Evolutionary conservation across 2,888 invertebrate species (phyloP), one percentile per base, ranked within the genome.

Genomic region (Apodemia zela): DNA sequence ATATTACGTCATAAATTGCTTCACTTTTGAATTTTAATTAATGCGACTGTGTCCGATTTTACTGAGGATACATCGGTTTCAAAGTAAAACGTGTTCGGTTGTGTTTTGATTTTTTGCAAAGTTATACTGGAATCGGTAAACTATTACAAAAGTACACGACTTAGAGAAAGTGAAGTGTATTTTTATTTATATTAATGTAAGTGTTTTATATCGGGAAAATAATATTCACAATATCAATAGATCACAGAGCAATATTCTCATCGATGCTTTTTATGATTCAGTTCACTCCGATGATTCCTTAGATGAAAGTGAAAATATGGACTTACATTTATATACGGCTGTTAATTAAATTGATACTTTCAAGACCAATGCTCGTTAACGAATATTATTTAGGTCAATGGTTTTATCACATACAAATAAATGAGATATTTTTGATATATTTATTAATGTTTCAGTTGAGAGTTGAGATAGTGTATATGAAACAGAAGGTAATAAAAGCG

Each of bases 321-420:
- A 54, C 25, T 54, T 25, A 15, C 13, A 54, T 54, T 54, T 21
- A 54, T 54, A 54, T n/a, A 54, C 18, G 18, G 51, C 25, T 54
- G 45, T 54, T 54, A 15, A 29, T 29, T 54, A 29, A 54, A 57
- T 29, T 57, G n/a, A 57, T n/a, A n/a, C 29, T 29, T 29, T 29
- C 57, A 57, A 57, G 57, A 57, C 29, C 57, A 57, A n/a, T 57
- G 57, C n/a, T 25, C 57, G 25, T 25, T 54, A 51, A 47, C 47
- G n/a, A 47, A 21, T 54, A 57, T 57, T 29, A 47, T 57, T n/a
- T 57, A 29, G 54, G 54, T 57, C 54, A 47, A 47, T 47, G 17
- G 8, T 47, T 47, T 47, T 3, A 47, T 47, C 45, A 17, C 45
- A 47, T 47, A 15, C 15, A 42, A 13, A 15, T 42, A 15, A 42